phyloP scores from a whole-genome alignment of 2,797 vertebrate species.

The Anguilla obscura region DNA sequence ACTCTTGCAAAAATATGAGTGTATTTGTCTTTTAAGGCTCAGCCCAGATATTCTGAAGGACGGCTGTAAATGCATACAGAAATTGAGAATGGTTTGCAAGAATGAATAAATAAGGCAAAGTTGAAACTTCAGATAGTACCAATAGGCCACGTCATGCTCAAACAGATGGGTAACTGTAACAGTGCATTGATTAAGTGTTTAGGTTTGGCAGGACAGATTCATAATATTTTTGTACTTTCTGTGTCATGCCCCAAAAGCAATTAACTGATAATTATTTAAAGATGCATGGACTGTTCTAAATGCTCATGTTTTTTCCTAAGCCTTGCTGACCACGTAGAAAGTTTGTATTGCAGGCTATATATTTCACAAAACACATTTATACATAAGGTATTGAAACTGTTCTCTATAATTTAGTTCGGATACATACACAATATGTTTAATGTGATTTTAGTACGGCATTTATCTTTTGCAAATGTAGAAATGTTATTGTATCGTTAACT shows the following conservation, averaged over 20 bases:
- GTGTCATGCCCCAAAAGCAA: not conserved
- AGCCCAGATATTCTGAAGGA: not conserved
- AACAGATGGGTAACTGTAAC: not conserved
- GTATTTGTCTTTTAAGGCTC: not conserved
- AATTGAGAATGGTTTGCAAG: not conserved
- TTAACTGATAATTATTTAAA: not conserved
- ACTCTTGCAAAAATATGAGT: not conserved
- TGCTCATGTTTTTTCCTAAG: not conserved
- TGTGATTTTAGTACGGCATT: not conserved
- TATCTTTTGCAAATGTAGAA: not conserved
- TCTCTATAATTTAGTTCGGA: not conserved
- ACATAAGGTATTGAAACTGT: not conserved
- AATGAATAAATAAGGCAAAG: conserved; percentile 1
- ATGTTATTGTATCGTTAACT: not conserved
- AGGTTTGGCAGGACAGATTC: not conserved
- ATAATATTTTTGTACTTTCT: not conserved
- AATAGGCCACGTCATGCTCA: not conserved
- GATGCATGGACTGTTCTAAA: not conserved
- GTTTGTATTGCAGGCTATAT: too few species aligned
- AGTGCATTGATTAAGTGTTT: not conserved
- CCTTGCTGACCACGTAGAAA: not conserved
- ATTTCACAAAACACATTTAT: too few species aligned
- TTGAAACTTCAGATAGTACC: not conserved
- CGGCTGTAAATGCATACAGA: not conserved
- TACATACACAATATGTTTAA: not conserved